Base-by-base conservation (phyloP, 1,140 invertebrate species). In the Drosophila kohkoa region DNA sequence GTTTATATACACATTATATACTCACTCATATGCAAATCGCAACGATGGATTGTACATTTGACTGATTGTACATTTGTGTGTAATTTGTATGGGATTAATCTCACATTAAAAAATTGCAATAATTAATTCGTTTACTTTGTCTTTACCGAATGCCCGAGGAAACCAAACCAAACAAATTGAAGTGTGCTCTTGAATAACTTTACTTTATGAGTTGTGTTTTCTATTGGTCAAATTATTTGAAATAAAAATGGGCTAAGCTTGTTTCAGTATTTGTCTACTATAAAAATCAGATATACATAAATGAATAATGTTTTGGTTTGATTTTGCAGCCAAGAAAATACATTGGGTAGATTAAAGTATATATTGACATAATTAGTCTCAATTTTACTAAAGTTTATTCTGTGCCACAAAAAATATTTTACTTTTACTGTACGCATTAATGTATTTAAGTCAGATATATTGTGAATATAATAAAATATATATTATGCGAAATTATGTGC, bases 341-440 rank as follows among this genome's bases (percentile, higher is more conserved):
- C 3, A 25, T 25, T 25, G 20, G 3, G 20, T 25, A 25, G 20
- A 25, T 25, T 25, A 25, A 25, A 25, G 20, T 25, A 3, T 25
- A 3, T 25, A 25, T 25, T 4, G 3, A 25, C 3, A 72, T 76
- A 67, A 72, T 63, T 73, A 62, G 51, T 43, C 43, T 25, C 38
- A 57, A 35, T 45, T 74, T 60, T 7, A 65, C 16, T 35, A 10
- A n/a, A 11, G 57, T 13, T 66, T 45, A 51, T 43, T 63, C 20
- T 30, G 38, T 62, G 28, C 57, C 67, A 73, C 64, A 69, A 80
- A 66, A 54, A 58, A 54, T 64, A 82, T 48, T 83, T 85, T 69
- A 80, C 73, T 55, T 63, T 66, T 35, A 62, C 58, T 79, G 6
- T 32, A 5, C 6, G 2, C 30, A 32, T 52, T 52, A 52, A 30